Base-by-base conservation (phyloP, 2,113 vertebrate genomes). In the Dromiciops gliroides region DNA sequence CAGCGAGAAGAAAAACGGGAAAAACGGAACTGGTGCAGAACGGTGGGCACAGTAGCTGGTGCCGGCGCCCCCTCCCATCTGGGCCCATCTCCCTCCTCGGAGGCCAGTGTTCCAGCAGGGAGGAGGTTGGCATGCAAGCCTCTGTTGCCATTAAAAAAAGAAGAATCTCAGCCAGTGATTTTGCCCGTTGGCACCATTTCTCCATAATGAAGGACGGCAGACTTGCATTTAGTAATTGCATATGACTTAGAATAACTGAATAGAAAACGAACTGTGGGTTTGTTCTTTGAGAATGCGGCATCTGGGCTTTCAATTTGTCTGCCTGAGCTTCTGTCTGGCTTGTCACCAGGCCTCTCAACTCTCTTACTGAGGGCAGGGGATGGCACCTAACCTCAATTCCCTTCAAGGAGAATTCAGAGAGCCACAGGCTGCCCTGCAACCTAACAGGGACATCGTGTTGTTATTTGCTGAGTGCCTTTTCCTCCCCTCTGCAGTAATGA, bases 201-300 rank as follows among this genome's bases (percentile, higher is more conserved):
- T 83, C 67, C 67, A 83, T 83, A 83, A 83, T 83, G 67, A 83
- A 83, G 67, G 67, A 44, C 37, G 67, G 67, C 67, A 83, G 67
- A 83, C 67, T 83, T 83, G 67, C 67, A 83, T 83, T 83, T 83
- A 83, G 67, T 83, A 83, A 83, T 44, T 83, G 67, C 67, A 44
- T 83, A 83, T 83, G 67, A 83, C 67, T 83, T 83, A 83, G 67
- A 83, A 83, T 83, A 83, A 83, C 44, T 83, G 67, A 83, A 83
- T 83, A 83, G 67, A 83, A 83, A 83, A 83, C 67, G n/a, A 83
- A 83, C 67, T 83, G n/a, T 44, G 67, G n/a, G n/a, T 83, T 83
- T 44, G 67, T 83, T 83, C 67, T 83, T 83, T 83, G 67, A 83
- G 67, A 83, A 83, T 83, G 67, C 67, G 7, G 67, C 67, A 83